Conservation (phyloP, 2,113 vertebrate genomes). For the Dipodomys merriami region DNA sequence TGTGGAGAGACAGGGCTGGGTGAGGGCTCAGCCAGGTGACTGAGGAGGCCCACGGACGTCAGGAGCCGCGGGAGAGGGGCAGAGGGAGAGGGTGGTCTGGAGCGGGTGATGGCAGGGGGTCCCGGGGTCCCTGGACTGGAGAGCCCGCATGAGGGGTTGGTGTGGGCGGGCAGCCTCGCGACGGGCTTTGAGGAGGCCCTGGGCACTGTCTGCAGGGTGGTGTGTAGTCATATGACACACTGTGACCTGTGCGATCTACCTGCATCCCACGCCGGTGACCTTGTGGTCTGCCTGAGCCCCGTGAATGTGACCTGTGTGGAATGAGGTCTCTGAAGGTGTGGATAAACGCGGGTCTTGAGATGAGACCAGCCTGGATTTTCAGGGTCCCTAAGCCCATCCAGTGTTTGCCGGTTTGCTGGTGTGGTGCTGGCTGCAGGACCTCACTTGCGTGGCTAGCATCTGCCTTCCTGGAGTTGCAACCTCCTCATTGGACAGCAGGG, state of each 20-base stretch:
- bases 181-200: too few species aligned
- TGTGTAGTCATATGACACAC: too few species aligned
- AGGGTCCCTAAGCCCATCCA: not conserved
- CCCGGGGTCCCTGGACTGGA: not conserved
- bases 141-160: not conserved
- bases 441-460: not conserved
- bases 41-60: not conserved
- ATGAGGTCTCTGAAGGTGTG: not conserved
- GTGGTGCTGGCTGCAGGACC: not conserved
- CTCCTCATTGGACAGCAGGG: not conserved
- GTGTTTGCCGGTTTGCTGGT: too few species aligned
- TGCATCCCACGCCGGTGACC: too few species aligned
- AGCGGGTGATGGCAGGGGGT: not conserved
- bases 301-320: too few species aligned
- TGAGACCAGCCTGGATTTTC: not conserved
- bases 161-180: too few species aligned
- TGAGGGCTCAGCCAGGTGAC: not conserved
- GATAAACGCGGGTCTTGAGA: not conserved
- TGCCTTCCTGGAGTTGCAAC: not conserved
- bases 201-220: too few species aligned
- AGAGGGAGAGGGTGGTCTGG: rapidly evolving
- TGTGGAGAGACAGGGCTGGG: conserved; percentile 5
- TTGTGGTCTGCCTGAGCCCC: too few species aligned
- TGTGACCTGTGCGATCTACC: too few species aligned
- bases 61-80: rapidly evolving